Conservation (phyloP, 2,888 invertebrate genomes). For the Coleophora deauratella region DNA sequence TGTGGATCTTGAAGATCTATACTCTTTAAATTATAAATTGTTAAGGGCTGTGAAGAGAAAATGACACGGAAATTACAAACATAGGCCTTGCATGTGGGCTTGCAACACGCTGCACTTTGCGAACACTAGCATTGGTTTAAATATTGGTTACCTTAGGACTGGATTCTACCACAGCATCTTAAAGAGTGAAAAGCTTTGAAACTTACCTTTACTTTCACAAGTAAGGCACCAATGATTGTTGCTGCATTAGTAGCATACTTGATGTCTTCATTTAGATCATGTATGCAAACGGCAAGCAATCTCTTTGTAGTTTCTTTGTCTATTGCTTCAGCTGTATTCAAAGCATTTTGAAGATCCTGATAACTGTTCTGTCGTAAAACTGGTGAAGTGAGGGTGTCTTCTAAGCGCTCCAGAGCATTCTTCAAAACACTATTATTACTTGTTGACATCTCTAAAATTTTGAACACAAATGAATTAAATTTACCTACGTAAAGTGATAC, state of each 20-base stretch:
- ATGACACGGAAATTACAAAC: no score
- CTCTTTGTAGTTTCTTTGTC: conserved; percentile 22
- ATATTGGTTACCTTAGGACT: no score
- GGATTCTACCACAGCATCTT: no score
- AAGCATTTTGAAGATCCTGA: conserved; percentile 23
- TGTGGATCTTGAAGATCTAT: no score
- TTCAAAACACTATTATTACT: conserved; percentile 20
- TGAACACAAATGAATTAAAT: no score
- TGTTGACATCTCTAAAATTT: conserved; percentile 39
- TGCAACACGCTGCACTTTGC: no score
- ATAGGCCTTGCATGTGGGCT: no score
- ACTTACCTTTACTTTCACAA: conserved; percentile 41
- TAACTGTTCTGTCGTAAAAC: conserved; percentile 20
- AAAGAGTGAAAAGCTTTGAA: neutral
- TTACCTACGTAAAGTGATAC: no score
- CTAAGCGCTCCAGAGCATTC: conserved; percentile 28
- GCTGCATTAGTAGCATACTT: conserved; percentile 30
- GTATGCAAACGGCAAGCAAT: conserved; percentile 34
- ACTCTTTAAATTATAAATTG: no score
- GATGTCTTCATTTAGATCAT: conserved; percentile 35
- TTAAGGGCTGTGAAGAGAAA: no score
- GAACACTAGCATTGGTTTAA: no score
- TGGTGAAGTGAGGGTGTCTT: conserved; percentile 22
- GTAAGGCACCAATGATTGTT: conserved; percentile 30
- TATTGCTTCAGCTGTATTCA: conserved; percentile 24